Evolutionary conservation across 1,140 invertebrate genomes (phyloP), one percentile per base, ranked within the genome.

Genomic region (Contarinia nasturtii): DNA sequence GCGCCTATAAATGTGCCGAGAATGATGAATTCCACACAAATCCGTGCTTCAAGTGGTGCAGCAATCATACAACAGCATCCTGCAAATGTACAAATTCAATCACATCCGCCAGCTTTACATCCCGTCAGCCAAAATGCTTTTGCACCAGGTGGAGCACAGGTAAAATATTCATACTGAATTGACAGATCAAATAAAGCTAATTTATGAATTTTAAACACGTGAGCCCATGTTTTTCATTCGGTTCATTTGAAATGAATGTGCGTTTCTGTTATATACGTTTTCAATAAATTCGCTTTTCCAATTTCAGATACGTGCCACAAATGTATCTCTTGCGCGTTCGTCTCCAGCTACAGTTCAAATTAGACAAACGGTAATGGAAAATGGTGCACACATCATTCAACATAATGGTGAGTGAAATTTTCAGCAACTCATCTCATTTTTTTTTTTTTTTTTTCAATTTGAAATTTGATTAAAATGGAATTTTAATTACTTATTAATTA

Each of bases 1-100:
- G 27, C 27, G 27, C 19, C 43, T 3, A 44, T n/a, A 4, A 63
- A 53, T 40, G 51, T 56, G 7, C 60, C 61, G 22, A 56, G 60
- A 7, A 46, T 63, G 33, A 50, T 59, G 8, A 60, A 55, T 38
- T 27, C 27, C 3, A 27, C 27, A 27, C 27, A 27, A 27, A 27
- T 27, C 10, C 27, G 27, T 27, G 27, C 27, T 27, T 27, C 27
- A 27, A 27, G 27, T 27, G 27, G 27, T 27, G 63, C 67, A 14
- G 64, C 63, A 44, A 63, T 65, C 51, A 61, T 63, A 20, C 59
- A 61, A 50, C 57, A 60, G 49, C 52, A 59, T 47, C 54, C 60
- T 20, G 56, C 65, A n/a, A 54, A 60, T 41, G 53, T 60, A 47
- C 65, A 21, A 14, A 41, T 49, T 8, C 48, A 49, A 37, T 14